These are phyloP conservation scores for Noctua janthina DNA, from an alignment of 2,888 invertebrate genomes.

Conservation along the genomic window DNA sequence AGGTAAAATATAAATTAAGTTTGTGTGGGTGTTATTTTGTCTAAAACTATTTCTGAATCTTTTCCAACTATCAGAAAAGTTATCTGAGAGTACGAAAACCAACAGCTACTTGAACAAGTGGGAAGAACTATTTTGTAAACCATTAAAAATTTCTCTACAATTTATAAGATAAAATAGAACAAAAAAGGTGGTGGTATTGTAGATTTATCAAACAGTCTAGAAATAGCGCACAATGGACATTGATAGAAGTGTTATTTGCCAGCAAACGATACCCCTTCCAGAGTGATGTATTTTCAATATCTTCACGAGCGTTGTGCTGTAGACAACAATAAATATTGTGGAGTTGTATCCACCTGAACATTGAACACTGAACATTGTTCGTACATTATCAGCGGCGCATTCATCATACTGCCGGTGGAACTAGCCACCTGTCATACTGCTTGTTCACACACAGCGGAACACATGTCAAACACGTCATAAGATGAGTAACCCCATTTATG, in stretches of 20 bases:
- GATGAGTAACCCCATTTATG: not conserved
- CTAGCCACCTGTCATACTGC: constrained; percentile 3
- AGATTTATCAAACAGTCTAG: constrained; percentile 10
- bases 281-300: constrained; percentile 47
- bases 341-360: constrained; percentile 15
- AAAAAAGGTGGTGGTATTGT: not conserved
- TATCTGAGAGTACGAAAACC: not conserved
- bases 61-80: not conserved
- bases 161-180: constrained; percentile 2
- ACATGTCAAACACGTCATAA: not conserved
- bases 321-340: constrained; percentile 37
- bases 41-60: not conserved
- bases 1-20: not conserved
- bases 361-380: constrained; percentile 19
- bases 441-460: not conserved
- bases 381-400: constrained; percentile 20
- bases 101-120: not conserved
- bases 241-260: constrained; percentile 24
- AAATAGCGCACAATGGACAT: constrained; percentile 8
- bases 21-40: not conserved
- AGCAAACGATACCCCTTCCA: constrained; percentile 22
- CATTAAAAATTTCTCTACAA: not conserved
- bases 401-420: not conserved
- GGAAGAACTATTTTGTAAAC: not conserved
- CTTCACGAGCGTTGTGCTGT: not conserved